These are phyloP conservation scores for Darevskia nairensis DNA, from an alignment of 2,797 vertebrate genomes.

Conservation along the genomic window DNA sequence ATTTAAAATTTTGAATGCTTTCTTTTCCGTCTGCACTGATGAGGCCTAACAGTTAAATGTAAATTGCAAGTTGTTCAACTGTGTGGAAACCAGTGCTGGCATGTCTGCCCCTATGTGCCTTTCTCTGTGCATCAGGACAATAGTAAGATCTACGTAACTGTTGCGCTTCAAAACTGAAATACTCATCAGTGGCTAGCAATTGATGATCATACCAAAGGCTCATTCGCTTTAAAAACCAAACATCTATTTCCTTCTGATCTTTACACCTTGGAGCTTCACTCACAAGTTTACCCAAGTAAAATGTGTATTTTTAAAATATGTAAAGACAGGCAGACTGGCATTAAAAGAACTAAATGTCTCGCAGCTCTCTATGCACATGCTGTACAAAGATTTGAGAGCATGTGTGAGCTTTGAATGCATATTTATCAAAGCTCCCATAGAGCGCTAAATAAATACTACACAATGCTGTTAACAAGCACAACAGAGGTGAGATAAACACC, in stretches of 20 bases:
- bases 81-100: neutral
- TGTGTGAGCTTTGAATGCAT: constrained; percentile 52
- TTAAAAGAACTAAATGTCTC: constrained; percentile 28
- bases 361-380: constrained; percentile 35
- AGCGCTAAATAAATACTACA: constrained; percentile 33
- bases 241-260: neutral
- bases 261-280: neutral
- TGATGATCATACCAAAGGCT: neutral
- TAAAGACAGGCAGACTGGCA: neutral
- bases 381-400: constrained; percentile 48
- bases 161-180: constrained; percentile 10
- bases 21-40: neutral
- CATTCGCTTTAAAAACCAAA: neutral
- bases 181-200: neutral
- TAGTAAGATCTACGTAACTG: neutral
- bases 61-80: neutral
- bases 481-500: constrained; percentile 30
- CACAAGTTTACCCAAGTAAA: constrained; percentile 31
- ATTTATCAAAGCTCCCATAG: constrained; percentile 38
- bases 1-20: constrained; percentile 11
- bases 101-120: neutral
- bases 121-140: constrained; percentile 8
- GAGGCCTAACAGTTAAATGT: neutral
- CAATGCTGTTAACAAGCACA: constrained; percentile 8
- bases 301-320: constrained; percentile 27